A percentile compares a stretch with the other conserved stretches of the same genome.
Conservation (phyloP, 2,797 vertebrate species). For the Malurus leucopterus region DNA sequence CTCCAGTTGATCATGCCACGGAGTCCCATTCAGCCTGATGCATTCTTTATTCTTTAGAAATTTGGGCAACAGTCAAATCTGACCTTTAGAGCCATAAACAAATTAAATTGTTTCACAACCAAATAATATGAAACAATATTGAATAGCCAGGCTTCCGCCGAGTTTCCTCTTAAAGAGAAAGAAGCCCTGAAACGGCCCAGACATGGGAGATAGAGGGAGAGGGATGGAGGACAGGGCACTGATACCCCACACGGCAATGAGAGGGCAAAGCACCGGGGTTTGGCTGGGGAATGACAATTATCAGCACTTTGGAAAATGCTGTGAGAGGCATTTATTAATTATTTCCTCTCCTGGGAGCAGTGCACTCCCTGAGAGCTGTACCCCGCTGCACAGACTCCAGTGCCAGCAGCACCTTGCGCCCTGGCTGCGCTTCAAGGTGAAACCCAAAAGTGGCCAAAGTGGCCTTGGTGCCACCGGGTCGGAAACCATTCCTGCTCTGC, state of each 20-base stretch:
- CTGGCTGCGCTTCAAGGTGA: conserved; percentile 43
- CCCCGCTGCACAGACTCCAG: background rate
- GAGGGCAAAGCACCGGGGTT: background rate
- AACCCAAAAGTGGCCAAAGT: background rate
- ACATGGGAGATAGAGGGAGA: background rate
- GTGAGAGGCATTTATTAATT: background rate
- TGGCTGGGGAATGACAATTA: background rate
- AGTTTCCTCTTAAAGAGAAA: conserved; percentile 51
- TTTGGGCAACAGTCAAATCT: conserved; percentile 45
- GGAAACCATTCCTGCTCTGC: background rate
- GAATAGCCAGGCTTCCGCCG: conserved; percentile 3
- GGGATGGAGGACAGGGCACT: background rate
- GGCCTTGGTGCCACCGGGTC: background rate
- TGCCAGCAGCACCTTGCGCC: background rate
- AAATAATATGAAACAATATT: conserved; percentile 49
- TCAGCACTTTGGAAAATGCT: background rate
- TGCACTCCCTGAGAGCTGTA: background rate
- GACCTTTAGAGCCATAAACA: conserved; percentile 56
- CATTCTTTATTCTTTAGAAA: conserved; percentile 48
- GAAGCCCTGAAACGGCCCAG: background rate
- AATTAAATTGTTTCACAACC: conserved; percentile 51
- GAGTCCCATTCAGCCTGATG: conserved; percentile 9
- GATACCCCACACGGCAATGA: rapidly evolving
- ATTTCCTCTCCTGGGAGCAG: conserved; percentile 32
- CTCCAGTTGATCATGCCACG: conserved; percentile 1